Base-by-base conservation (phyloP, 2,797 vertebrate genomes). In the Microchirus variegatus region DNA sequence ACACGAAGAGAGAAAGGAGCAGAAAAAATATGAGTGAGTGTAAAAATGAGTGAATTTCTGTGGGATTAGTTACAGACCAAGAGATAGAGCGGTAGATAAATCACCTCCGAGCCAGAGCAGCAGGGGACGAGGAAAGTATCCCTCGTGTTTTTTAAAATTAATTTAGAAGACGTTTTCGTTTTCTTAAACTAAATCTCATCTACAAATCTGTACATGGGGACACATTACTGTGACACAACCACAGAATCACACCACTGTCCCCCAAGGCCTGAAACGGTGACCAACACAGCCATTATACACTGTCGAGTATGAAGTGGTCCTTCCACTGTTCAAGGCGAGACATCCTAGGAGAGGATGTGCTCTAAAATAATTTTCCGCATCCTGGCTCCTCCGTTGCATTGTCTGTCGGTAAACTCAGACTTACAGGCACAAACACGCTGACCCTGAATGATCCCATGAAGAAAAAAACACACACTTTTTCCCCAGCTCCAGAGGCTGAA, bases 51-150 rank as follows among this genome's bases (percentile, higher is more conserved):
- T 31, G 19, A 66, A 61, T 66, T 61, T 62, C 71, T n/a, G 41
- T 42, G 31, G 60, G 71, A 75, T 80, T 76, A 72, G 78, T 75
- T 54, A 73, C 35, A 3, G 61, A 70, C 56, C 45, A 52, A 58
- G 55, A 63, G 70, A 59, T 35, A 61, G 46, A 57, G 58, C 16
- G 43, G 63, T 55, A 22, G 68, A 86, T 75, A 68, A 69, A 82
- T 81, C 68, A 71, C 17, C 59, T 70, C n/a, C 37, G 73, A 63
- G 60, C 43, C 46, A 12, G 35, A 46, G 52, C 36, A 62, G 46
- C 16, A 61, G 36, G 43, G 18, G n/a, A 42, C 41, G 49, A 45
- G 14, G 63, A 53, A 38, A 48, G 31, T 8, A 31, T 31, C 31
- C 31, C 31, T 31, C 31, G 8, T 31, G 31, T 31, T 31, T 31